Percentiles rank a stretch among this genome's conserved stretches.
phyloP scores from a whole-genome alignment of 2,888 invertebrate species.

The Atherix ibis region DNA sequence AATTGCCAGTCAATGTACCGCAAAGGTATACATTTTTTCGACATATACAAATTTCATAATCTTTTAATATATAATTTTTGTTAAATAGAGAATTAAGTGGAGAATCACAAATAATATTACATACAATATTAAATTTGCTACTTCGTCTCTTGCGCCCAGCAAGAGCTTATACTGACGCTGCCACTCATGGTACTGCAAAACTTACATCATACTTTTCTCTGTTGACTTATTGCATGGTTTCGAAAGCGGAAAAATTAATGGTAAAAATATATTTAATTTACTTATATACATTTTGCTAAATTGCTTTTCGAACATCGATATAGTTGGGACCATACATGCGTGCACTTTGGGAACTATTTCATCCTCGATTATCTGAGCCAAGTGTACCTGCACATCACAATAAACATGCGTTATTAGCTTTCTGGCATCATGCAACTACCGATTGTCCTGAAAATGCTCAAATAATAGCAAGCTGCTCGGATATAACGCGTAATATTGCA shows the following conservation, averaged over 20 bases:
- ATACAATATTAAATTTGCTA: constrained; percentile 56
- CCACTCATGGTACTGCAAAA: constrained; percentile 78
- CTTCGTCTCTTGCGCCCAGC: constrained; percentile 64
- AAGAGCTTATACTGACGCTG: constrained; percentile 71
- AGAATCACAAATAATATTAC: constrained; percentile 44
- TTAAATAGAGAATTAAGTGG: constrained; percentile 34
- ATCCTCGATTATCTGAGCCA: constrained; percentile 86
- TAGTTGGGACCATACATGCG: constrained; percentile 86
- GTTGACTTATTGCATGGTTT: constrained; percentile 80
- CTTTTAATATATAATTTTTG: neutral
- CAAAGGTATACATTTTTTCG: constrained; percentile 18
- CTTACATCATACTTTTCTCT: constrained; percentile 85
- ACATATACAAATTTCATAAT: neutral
- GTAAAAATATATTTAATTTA: constrained; percentile 34
- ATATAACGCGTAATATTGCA: constrained; percentile 85
- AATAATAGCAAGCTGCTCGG: constrained; percentile 69
- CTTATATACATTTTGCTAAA: too few species aligned
- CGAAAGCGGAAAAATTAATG: constrained; percentile 83
- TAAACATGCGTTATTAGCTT: constrained; percentile 80
- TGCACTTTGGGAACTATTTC: constrained; percentile 87
- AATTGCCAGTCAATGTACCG: constrained; percentile 21
- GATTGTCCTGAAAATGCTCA: constrained; percentile 90
- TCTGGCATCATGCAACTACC: constrained; percentile 85
- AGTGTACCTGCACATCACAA: constrained; percentile 90
- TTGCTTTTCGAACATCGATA: too few species aligned